Percentiles rank a stretch among this genome's conserved stretches.
These are phyloP conservation scores for Diarsia mendica DNA, from an alignment of 2,888 invertebrate species.

Conservation along the genomic window DNA sequence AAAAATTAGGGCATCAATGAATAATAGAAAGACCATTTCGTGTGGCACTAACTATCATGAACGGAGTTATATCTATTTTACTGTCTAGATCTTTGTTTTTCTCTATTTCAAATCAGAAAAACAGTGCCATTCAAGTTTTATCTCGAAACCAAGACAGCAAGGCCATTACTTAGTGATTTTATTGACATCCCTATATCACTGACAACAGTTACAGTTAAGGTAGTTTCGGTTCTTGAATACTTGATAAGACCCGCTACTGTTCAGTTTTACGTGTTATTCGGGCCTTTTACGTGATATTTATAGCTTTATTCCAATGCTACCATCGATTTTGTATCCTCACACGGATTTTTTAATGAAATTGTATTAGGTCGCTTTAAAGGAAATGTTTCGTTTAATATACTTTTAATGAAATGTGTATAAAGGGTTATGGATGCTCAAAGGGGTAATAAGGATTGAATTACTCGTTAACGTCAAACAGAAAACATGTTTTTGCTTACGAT, in stretches of 20 bases:
- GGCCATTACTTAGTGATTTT: slow-evolving; percentile 53
- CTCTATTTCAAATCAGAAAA: slow-evolving; percentile 16
- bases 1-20: not conserved
- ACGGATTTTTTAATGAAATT: slow-evolving; percentile 45
- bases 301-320: slow-evolving; percentile 69
- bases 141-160: slow-evolving; percentile 36
- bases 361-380: slow-evolving; percentile 24
- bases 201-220: slow-evolving; percentile 62
- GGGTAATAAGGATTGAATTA: slow-evolving; percentile 30
- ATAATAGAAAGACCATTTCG: not conserved
- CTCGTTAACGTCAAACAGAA: slow-evolving; percentile 16
- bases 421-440: slow-evolving; percentile 30
- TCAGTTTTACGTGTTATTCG: slow-evolving; percentile 73
- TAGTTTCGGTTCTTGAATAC: slow-evolving; percentile 68
- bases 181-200: slow-evolving; percentile 56
- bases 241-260: slow-evolving; percentile 70
- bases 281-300: slow-evolving; percentile 74
- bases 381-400: slow-evolving; percentile 36
- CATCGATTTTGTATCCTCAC: slow-evolving; percentile 67
- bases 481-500: not conserved
- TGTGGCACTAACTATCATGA: not conserved
- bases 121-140: slow-evolving; percentile 36
- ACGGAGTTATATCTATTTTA: slow-evolving; percentile 1
- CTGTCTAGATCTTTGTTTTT: slow-evolving; percentile 9
- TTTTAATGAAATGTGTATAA: slow-evolving; percentile 39